phyloP scores from a whole-genome alignment of 2,113 vertebrate genomes.

The Nansenia antarctica region DNA sequence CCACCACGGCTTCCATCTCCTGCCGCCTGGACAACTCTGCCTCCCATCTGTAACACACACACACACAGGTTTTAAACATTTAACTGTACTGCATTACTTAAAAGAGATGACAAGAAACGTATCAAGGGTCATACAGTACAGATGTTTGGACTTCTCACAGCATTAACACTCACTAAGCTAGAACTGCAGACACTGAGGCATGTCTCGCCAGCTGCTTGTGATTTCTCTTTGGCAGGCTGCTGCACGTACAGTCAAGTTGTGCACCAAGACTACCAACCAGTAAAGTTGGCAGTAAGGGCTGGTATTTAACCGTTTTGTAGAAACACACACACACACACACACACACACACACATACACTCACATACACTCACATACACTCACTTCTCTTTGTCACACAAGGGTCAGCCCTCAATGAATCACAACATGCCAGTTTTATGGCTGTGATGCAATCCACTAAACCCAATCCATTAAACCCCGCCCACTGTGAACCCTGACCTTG shows the following conservation, averaged over 20 bases:
- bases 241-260: too few species aligned
- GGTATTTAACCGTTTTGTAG: too few species aligned
- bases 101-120: too few species aligned
- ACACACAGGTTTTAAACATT: background rate
- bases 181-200: too few species aligned
- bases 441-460: background rate
- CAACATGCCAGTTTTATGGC: too few species aligned
- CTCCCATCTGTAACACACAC: constrained; percentile 88
- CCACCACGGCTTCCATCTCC: constrained; percentile 88
- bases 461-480: background rate
- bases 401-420: background rate
- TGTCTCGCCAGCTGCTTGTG: too few species aligned
- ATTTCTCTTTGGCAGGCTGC: too few species aligned
- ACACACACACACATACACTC: background rate
- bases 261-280: too few species aligned
- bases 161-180: too few species aligned
- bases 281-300: too few species aligned
- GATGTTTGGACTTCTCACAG: too few species aligned
- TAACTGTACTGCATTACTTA: background rate
- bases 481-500: background rate
- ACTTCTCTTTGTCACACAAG: background rate
- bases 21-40: constrained; percentile 88
- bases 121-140: too few species aligned
- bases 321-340: constrained; percentile 9
- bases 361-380: background rate